phyloP scores from a whole-genome alignment of 30 jellyfish, hydroid and myxozoan genomes.

The Cassiopea xamachana region DNA sequence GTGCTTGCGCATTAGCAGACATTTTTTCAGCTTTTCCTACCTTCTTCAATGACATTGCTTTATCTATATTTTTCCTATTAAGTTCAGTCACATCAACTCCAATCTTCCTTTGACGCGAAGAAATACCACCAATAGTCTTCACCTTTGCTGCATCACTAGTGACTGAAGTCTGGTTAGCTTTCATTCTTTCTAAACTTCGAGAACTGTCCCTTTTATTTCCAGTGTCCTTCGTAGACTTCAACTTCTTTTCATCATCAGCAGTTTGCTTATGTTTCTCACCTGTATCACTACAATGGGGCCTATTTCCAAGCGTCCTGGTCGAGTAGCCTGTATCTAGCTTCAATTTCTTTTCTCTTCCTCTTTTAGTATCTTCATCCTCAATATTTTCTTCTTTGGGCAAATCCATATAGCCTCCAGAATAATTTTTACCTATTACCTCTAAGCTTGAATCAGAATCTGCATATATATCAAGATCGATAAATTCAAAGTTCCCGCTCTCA shows the following conservation, averaged over 20 bases:
- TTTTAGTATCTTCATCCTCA: not conserved
- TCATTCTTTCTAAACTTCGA: too few species aligned
- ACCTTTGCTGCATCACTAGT: too few species aligned
- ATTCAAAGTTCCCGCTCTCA: not conserved
- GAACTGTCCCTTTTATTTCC: too few species aligned
- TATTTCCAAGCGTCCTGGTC: not conserved
- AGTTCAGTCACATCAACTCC: too few species aligned
- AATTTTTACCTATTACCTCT: not conserved
- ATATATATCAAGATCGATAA: slow-evolving; percentile 34
- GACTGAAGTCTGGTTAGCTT: too few species aligned
- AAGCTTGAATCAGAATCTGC: slow-evolving; percentile 29
- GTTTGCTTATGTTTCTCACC: not conserved
- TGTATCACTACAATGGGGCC: not conserved
- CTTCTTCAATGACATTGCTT: too few species aligned
- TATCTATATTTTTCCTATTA: too few species aligned
- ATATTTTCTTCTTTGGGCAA: not conserved
- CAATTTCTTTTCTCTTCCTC: not conserved
- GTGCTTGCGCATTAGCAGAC: too few species aligned
- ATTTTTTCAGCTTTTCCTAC: too few species aligned
- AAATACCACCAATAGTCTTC: too few species aligned
- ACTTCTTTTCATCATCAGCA: not conserved
- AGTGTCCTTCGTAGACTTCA: not conserved
- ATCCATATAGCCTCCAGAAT: not conserved
- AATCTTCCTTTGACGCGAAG: too few species aligned
- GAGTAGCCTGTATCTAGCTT: not conserved